A percentile compares a stretch with the other conserved stretches of the same genome.
Evolutionary conservation across 2,888 invertebrate genomes (phyloP).

Genomic region (Leucoma salicis): DNA sequence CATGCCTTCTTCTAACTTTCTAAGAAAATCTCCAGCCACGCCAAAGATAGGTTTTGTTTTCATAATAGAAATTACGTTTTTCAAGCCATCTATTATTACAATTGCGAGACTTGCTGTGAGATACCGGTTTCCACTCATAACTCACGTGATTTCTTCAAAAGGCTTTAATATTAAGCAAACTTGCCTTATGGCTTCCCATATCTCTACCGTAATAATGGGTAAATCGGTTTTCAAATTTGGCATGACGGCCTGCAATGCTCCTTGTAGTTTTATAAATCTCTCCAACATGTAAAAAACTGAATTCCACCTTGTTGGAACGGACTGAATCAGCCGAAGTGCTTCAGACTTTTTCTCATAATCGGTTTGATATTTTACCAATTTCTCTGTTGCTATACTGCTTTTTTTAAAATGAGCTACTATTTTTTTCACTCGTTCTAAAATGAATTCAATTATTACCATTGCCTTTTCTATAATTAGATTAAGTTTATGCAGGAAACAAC

Average conservation of each 20-base stretch:
- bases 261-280: constrained; percentile 12
- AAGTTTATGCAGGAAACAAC: constrained; percentile 4
- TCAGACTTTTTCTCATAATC: constrained; percentile 1
- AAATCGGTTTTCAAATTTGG: constrained; percentile 8
- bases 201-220: constrained; percentile 13
- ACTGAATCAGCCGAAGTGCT: constrained; percentile 3
- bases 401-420: constrained; percentile 15
- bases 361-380: constrained; percentile 9
- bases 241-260: constrained; percentile 9
- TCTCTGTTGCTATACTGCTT: constrained; percentile 4
- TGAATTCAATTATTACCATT: constrained; percentile 4
- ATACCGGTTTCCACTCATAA: constrained; percentile 6
- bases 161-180: constrained; percentile 16
- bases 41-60: constrained; percentile 1
- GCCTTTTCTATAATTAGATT: constrained; percentile 2
- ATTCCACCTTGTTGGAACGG: constrained; percentile 18
- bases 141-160: constrained; percentile 15
- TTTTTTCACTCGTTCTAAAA: constrained; percentile 16
- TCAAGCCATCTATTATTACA: constrained; percentile 16
- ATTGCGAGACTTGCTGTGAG: constrained; percentile 2
- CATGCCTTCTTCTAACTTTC: background rate
- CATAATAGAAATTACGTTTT: constrained; percentile 11
- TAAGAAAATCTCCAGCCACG: too few relatives aligned
- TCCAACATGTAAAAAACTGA: constrained; percentile 20
- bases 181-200: constrained; percentile 15